phyloP scores from a whole-genome alignment of 2,113 vertebrate genomes.

The Nothoprocta pentlandii region DNA sequence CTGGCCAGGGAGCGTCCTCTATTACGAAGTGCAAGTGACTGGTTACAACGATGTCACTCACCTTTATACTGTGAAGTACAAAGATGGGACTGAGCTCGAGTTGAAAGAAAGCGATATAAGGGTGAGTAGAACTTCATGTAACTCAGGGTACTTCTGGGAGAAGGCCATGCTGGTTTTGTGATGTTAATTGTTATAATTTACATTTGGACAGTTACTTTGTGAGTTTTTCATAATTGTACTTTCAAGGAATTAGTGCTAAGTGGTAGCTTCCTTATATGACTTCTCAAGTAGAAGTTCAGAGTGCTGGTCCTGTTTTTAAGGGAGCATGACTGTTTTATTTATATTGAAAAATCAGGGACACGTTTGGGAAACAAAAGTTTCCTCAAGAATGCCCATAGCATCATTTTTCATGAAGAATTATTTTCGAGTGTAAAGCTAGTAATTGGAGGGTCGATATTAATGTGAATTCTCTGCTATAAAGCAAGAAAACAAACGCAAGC shows the following conservation, averaged over 20 bases:
- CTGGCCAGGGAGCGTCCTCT: conserved; percentile 94
- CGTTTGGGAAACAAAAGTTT: not conserved
- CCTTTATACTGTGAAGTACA: conserved; percentile 94
- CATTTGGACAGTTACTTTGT: not conserved
- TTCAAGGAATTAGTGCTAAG: not conserved
- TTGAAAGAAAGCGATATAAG: conserved; percentile 90
- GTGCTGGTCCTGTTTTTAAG: not conserved
- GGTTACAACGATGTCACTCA: conserved; percentile 79
- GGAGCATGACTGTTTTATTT: accelerated
- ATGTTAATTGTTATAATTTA: not conserved
- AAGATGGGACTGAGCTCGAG: conserved; percentile 94
- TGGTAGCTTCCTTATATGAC: not conserved
- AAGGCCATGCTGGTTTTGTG: not conserved
- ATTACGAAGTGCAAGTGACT: conserved; percentile 91
- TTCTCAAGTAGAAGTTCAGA: not conserved
- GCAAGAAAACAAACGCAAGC: not conserved
- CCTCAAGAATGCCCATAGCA: accelerated
- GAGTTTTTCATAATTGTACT: not conserved
- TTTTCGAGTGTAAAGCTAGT: not conserved
- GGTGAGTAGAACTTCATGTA: conserved; percentile 68
- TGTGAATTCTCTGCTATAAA: not conserved
- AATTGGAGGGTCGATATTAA: not conserved
- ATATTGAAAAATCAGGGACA: not conserved
- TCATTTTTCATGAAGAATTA: not conserved
- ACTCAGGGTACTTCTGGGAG: not conserved